A percentile compares a stretch with the other conserved stretches of the same genome.
These are phyloP conservation scores for Amphiprion clarkii DNA, from an alignment of 2,797 vertebrate species.

Conservation along the genomic window DNA sequence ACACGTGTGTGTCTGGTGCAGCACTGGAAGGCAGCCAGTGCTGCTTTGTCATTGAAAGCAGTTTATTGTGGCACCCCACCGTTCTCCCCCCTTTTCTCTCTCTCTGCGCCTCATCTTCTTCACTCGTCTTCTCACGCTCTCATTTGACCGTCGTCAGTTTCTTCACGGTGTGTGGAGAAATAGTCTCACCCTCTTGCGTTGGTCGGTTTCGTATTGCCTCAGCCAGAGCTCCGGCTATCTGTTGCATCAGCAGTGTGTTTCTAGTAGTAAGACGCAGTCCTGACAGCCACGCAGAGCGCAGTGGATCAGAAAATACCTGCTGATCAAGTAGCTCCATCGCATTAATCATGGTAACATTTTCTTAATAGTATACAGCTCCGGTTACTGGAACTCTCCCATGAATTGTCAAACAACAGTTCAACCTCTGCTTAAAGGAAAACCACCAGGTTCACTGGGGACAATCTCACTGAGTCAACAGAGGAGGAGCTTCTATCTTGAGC, in stretches of 20 bases:
- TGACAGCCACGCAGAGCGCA: slow-evolving; percentile 13
- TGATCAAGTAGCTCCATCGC: slow-evolving; percentile 10
- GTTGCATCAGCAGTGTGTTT: slow-evolving; percentile 76
- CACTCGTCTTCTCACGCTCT: slow-evolving; percentile 25
- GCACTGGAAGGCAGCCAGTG: slow-evolving; percentile 68
- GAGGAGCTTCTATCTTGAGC: background rate
- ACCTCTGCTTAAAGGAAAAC: slow-evolving; percentile 1
- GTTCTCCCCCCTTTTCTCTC: slow-evolving; percentile 25
- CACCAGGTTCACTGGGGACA: background rate
- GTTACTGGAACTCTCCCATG: background rate
- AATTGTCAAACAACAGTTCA: slow-evolving; percentile 4
- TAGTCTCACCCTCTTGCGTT: slow-evolving; percentile 59
- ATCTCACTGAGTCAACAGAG: background rate
- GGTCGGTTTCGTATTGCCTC: slow-evolving; percentile 71
- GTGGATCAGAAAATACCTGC: slow-evolving; percentile 20
- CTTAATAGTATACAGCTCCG: slow-evolving; percentile 7
- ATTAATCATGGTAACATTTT: slow-evolving; percentile 14
- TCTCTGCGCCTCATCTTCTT: slow-evolving; percentile 35
- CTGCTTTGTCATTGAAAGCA: slow-evolving; percentile 78
- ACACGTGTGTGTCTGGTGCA: slow-evolving; percentile 74
- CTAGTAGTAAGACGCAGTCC: slow-evolving; percentile 55
- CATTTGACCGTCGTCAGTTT: slow-evolving; percentile 34
- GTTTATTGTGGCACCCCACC: slow-evolving; percentile 70
- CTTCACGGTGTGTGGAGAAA: slow-evolving; percentile 20
- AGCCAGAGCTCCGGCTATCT: slow-evolving; percentile 63